phyloP scores from a whole-genome alignment of 2,888 invertebrate species.

The Acleris cristana region DNA sequence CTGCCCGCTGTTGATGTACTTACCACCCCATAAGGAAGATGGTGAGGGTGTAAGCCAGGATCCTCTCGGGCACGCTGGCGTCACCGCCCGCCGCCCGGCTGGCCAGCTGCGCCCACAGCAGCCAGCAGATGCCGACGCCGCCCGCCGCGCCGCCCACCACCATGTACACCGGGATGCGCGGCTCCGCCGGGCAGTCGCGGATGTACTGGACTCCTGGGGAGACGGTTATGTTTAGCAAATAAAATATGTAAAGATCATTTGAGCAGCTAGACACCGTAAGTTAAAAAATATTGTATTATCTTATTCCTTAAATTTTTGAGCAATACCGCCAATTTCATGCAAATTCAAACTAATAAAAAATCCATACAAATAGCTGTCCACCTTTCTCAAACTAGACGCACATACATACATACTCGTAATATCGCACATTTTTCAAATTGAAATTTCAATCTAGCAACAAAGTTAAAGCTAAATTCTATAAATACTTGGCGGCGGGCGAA shows the following conservation, averaged over 20 bases:
- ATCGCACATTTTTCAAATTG: no score
- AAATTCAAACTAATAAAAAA: no score
- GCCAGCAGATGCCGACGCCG: constrained; percentile 87
- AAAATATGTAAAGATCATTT: neutral
- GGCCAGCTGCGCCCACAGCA: constrained; percentile 86
- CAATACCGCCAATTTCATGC: no score
- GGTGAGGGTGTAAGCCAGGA: constrained; percentile 87
- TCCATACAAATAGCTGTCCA: no score
- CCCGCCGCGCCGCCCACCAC: constrained; percentile 92
- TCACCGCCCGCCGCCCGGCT: constrained; percentile 84
- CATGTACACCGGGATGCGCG: constrained; percentile 91
- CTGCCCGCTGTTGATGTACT: constrained; percentile 41
- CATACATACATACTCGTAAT: no score
- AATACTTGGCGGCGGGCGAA: no score
- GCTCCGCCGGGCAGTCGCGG: constrained; percentile 90
- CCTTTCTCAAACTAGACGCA: no score
- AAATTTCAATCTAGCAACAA: no score
- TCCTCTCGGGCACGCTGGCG: constrained; percentile 79
- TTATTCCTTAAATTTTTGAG: no score
- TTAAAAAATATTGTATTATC: no score
- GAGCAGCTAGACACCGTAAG: neutral
- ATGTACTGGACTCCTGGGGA: constrained; percentile 89
- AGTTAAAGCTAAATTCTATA: no score
- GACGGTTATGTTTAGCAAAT: neutral
- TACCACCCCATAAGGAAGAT: constrained; percentile 88